phyloP scores from a whole-genome alignment of 2,113 vertebrate species.

The Sinosuthora webbiana region DNA sequence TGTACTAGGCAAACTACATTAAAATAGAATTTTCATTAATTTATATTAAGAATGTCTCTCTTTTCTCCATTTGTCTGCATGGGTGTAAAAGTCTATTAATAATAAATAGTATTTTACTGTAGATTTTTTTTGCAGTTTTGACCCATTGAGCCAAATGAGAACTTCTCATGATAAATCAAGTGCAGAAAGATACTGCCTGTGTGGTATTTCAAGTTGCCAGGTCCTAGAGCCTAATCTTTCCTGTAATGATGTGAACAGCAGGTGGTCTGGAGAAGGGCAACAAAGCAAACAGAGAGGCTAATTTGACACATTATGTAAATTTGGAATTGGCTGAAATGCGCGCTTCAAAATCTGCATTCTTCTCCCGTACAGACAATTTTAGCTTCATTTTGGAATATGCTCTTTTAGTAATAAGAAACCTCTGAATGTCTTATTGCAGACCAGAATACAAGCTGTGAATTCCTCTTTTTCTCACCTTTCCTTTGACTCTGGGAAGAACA shows the following conservation, averaged over 20 bases:
- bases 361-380: not conserved
- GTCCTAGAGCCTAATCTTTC: not conserved
- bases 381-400: not conserved
- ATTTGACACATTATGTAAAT: not conserved
- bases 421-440: not conserved
- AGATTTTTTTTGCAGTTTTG: not conserved
- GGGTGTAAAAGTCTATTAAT: constrained; percentile 11
- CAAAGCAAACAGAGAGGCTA: not conserved
- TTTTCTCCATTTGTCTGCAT: not conserved
- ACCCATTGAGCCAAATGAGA: not conserved
- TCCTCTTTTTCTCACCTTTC: not conserved
- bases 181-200: not conserved
- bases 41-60: not conserved
- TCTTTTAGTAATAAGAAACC: not conserved
- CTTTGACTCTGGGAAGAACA: not conserved
- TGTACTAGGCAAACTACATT: not conserved
- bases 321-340: not conserved
- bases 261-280: not conserved
- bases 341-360: not conserved
- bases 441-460: not conserved
- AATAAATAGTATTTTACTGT: not conserved
- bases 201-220: not conserved
- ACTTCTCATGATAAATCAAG: not conserved
- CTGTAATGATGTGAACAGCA: not conserved
- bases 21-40: constrained; percentile 31